Conservation (phyloP, 1,140 invertebrate species). For the Zaprionus africanus region DNA sequence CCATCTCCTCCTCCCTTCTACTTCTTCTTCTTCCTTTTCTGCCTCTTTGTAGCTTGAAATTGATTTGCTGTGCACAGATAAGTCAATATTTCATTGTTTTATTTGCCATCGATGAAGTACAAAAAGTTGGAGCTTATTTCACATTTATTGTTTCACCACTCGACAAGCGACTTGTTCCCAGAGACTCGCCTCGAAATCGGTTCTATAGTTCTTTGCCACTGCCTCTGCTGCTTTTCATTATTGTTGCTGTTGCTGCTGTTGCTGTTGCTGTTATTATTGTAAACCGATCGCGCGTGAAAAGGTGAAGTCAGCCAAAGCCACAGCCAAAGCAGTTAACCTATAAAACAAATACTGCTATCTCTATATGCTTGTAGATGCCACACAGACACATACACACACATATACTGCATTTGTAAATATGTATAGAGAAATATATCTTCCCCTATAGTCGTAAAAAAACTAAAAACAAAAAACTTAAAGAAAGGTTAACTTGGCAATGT, state of each 20-base stretch:
- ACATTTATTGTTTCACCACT: constrained; percentile 58
- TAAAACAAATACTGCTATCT: constrained; percentile 53
- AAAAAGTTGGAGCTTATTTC: constrained; percentile 49
- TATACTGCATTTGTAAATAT: neutral
- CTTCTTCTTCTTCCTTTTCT: constrained; percentile 1
- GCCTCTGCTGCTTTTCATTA: neutral
- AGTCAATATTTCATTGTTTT: constrained; percentile 64
- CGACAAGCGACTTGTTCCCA: constrained; percentile 21
- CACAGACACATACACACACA: constrained; percentile 22
- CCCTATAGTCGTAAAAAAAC: constrained; percentile 40
- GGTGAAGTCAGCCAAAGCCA: constrained; percentile 74
- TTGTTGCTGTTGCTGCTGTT: neutral
- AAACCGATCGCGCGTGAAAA: constrained; percentile 66
- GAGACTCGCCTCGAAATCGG: neutral
- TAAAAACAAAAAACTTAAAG: neutral
- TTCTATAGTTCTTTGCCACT: constrained; percentile 18
- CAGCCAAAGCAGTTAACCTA: constrained; percentile 70
- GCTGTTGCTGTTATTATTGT: constrained; percentile 21
- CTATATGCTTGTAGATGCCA: constrained; percentile 20
- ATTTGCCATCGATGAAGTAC: constrained; percentile 37
- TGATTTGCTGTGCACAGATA: constrained; percentile 54
- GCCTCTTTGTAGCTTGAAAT: constrained; percentile 41
- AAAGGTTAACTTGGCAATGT: neutral
- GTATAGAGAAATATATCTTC: constrained; percentile 36
- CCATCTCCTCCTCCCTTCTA: neutral